Percentiles rank a stretch among this genome's conserved stretches.
These are phyloP conservation scores for Coelopa frigida DNA, from an alignment of 1,140 invertebrate species.

Conservation along the genomic window DNA sequence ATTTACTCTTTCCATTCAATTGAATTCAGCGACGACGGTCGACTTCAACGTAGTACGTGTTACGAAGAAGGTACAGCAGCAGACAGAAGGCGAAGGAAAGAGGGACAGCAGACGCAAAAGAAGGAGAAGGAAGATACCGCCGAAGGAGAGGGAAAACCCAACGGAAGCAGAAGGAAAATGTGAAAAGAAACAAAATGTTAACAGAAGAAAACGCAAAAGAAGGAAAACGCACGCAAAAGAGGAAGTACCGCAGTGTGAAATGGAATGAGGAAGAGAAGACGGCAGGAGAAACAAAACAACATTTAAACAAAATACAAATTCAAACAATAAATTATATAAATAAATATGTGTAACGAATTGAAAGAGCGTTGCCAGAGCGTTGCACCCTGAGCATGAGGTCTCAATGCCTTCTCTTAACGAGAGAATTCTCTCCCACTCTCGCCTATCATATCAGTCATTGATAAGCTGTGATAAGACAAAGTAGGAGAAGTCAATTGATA, in stretches of 20 bases:
- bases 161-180: not conserved
- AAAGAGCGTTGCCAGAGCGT: no score
- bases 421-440: no score
- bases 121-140: not conserved
- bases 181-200: not conserved
- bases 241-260: not conserved
- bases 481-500: no score
- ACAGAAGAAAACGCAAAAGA: not conserved
- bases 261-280: not conserved
- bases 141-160: not conserved
- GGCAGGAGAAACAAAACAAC: not conserved
- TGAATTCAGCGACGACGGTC: no score
- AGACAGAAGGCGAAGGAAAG: no score
- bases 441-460: no score
- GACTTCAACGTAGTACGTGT: no score
- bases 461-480: no score
- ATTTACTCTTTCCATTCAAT: no score
- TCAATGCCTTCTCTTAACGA: no score
- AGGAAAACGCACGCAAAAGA: constrained; percentile 3
- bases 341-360: not conserved
- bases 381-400: no score
- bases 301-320: not conserved
- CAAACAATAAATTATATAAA: not conserved
- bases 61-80: no score
- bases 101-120: not conserved